These are phyloP conservation scores for Geothlypis trichas DNA, from an alignment of 2,113 vertebrate species.

Conservation along the genomic window DNA sequence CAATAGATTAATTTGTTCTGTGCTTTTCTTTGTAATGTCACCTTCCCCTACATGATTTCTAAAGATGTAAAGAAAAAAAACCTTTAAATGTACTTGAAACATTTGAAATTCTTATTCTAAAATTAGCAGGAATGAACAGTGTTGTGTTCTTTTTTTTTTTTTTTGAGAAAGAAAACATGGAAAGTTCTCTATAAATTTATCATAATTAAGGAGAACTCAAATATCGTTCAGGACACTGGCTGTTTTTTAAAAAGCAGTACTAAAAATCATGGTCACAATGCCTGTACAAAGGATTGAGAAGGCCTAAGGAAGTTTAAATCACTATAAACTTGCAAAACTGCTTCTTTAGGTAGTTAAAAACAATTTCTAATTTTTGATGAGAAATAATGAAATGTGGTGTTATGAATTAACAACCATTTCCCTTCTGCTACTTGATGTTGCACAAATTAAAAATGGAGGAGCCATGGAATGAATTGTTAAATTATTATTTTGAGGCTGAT, in stretches of 20 bases:
- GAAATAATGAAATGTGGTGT: not conserved
- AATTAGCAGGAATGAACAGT: not conserved
- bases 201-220: not conserved
- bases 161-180: not conserved
- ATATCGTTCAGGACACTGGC: accelerated
- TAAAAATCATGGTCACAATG: not conserved
- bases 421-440: not conserved
- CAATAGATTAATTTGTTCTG: not conserved
- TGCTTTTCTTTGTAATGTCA: not conserved
- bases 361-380: not conserved
- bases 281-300: not conserved
- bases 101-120: not conserved
- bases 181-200: not conserved
- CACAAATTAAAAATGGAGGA: not conserved
- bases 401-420: not conserved
- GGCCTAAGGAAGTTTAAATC: not conserved
- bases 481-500: not conserved
- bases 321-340: not conserved
- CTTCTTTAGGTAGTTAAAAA: not conserved
- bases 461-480: not conserved
- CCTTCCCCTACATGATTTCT: not conserved
- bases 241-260: not conserved
- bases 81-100: not conserved
- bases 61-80: not conserved
- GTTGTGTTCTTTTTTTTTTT: not conserved